phyloP scores from a whole-genome alignment of 2,888 invertebrate genomes.

The Watsonalla cultraria region DNA sequence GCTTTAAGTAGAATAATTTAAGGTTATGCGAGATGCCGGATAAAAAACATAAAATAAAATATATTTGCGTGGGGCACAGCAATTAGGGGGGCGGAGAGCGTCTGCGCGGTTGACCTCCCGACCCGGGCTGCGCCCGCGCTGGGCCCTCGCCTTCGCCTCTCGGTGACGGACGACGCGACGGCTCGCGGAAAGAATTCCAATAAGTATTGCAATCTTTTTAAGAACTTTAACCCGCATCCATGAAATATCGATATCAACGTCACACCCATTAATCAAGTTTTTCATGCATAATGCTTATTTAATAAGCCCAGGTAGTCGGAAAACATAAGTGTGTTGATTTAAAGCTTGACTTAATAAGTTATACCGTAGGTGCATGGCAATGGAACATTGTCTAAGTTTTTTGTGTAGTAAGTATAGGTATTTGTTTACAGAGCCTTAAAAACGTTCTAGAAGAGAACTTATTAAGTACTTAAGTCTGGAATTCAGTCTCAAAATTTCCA shows the following conservation, averaged over 20 bases:
- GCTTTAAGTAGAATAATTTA: slow-evolving; percentile 63
- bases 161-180: slow-evolving; percentile 31
- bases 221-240: slow-evolving; percentile 45
- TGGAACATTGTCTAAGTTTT: no score
- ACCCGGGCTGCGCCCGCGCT: slow-evolving; percentile 44
- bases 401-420: no score
- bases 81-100: slow-evolving; percentile 75
- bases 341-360: no score
- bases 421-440: no score
- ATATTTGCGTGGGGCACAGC: slow-evolving; percentile 77
- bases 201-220: slow-evolving; percentile 38
- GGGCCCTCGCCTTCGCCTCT: slow-evolving; percentile 39
- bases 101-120: slow-evolving; percentile 70
- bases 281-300: no score
- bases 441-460: no score
- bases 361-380: no score
- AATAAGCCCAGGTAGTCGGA: no score
- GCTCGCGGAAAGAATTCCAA: slow-evolving; percentile 49
- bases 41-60: slow-evolving; percentile 69
- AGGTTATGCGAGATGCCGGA: slow-evolving; percentile 69
- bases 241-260: slow-evolving; percentile 2
- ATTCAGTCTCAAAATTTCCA: no score
- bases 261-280: no score
- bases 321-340: no score
- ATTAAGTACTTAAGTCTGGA: no score